Evolutionary conservation across 2,797 vertebrate genomes (phyloP).

Genomic region (Clarias pachynema): DNA sequence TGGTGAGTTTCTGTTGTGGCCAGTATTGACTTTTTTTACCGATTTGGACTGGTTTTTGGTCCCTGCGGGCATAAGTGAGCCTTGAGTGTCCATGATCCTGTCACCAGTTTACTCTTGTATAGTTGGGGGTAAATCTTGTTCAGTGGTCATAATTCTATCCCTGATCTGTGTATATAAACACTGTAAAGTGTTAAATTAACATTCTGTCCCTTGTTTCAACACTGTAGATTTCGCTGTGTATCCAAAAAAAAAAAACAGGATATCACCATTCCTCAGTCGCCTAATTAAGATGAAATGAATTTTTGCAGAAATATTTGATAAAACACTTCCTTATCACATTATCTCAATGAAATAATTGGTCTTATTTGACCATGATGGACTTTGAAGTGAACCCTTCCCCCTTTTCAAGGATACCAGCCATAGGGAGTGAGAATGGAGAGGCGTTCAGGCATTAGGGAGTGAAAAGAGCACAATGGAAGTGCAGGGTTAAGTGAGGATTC

Average conservation of each 20-base stretch:
- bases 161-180: too few relatives aligned
- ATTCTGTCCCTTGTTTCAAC: too few relatives aligned
- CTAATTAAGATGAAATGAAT: conserved; percentile 2
- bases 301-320: conserved; percentile 23
- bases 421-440: conserved; percentile 32
- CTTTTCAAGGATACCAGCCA: background rate
- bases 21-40: too few relatives aligned
- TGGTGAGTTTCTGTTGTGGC: too few relatives aligned
- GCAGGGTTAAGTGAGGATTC: conserved; percentile 47
- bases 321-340: background rate
- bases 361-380: background rate
- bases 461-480: conserved; percentile 46
- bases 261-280: background rate
- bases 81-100: too few relatives aligned
- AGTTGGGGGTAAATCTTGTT: too few relatives aligned
- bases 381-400: conserved; percentile 23
- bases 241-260: background rate
- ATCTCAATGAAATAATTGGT: background rate
- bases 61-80: too few relatives aligned
- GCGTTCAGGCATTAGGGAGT: conserved; percentile 39
- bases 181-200: too few relatives aligned
- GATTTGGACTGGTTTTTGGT: too few relatives aligned
- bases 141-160: too few relatives aligned
- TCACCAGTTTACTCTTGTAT: too few relatives aligned
- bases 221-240: too few relatives aligned